phyloP scores from a whole-genome alignment of 2,113 vertebrate genomes.

The Neogobius melanostomus region DNA sequence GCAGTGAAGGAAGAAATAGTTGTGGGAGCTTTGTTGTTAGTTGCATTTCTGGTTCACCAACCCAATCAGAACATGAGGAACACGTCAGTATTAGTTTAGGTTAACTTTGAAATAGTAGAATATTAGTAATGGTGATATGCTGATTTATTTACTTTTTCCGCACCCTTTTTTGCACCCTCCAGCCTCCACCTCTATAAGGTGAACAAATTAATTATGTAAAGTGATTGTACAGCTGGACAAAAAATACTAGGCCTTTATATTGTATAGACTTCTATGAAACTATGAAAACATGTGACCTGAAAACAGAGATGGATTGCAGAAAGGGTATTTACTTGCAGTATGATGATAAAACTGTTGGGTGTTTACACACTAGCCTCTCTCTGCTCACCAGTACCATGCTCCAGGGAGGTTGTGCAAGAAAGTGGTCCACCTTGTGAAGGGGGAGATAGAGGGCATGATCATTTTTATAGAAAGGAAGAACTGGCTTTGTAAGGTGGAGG shows the following conservation, averaged over 20 bases:
- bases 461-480: background rate
- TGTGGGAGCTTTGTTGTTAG: background rate
- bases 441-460: constrained; percentile 7
- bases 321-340: background rate
- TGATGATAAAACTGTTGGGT: background rate
- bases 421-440: constrained; percentile 19
- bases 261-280: too few relatives aligned
- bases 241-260: too few relatives aligned
- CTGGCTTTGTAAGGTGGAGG: background rate
- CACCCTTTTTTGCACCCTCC: too few relatives aligned
- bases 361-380: background rate
- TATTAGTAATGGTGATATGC: background rate
- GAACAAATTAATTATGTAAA: too few relatives aligned
- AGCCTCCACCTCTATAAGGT: too few relatives aligned
- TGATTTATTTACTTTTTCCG: too few relatives aligned
- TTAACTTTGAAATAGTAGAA: too few relatives aligned
- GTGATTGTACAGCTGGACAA: too few relatives aligned
- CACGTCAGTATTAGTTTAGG: too few relatives aligned
- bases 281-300: background rate
- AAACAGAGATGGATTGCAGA: background rate
- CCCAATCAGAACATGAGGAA: too few relatives aligned
- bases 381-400: constrained; percentile 41
- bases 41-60: too few relatives aligned
- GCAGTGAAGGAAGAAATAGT: background rate
- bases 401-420: constrained; percentile 48